A percentile compares a stretch with the other conserved stretches of the same genome.
phyloP scores from a whole-genome alignment of 2,113 vertebrate genomes.

The Toxotes jaculatrix region DNA sequence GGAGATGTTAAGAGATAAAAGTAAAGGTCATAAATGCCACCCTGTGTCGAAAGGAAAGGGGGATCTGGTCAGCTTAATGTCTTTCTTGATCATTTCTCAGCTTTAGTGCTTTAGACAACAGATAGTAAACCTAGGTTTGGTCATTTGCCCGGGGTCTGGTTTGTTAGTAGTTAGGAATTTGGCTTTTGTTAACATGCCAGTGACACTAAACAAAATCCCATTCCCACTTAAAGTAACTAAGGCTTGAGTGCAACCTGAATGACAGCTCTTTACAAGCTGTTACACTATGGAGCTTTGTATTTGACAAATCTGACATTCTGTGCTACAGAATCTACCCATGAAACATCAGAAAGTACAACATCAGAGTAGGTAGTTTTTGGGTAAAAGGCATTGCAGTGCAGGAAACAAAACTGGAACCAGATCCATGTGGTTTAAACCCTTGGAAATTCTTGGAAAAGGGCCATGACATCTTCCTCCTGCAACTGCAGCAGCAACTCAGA shows the following conservation, averaged over 20 bases:
- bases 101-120: too few species aligned
- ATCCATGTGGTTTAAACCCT: conserved; percentile 9
- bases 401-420: conserved; percentile 5
- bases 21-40: not conserved
- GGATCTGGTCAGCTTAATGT: not conserved
- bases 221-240: not conserved
- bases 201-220: not conserved
- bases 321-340: not conserved
- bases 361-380: not conserved
- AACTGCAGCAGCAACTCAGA: not conserved
- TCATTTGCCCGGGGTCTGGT: too few species aligned
- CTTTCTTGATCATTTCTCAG: conserved; percentile 1
- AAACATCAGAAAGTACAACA: not conserved
- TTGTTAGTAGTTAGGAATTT: not conserved
- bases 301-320: not conserved
- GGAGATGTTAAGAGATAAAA: not conserved
- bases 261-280: not conserved
- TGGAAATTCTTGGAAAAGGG: conserved; percentile 4
- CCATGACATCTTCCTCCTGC: not conserved
- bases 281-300: not conserved
- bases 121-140: too few species aligned
- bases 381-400: not conserved
- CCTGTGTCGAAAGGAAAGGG: not conserved
- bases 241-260: not conserved
- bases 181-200: not conserved